Base-by-base conservation (phyloP, 1,140 invertebrate species). In the Anastrepha obliqua region DNA sequence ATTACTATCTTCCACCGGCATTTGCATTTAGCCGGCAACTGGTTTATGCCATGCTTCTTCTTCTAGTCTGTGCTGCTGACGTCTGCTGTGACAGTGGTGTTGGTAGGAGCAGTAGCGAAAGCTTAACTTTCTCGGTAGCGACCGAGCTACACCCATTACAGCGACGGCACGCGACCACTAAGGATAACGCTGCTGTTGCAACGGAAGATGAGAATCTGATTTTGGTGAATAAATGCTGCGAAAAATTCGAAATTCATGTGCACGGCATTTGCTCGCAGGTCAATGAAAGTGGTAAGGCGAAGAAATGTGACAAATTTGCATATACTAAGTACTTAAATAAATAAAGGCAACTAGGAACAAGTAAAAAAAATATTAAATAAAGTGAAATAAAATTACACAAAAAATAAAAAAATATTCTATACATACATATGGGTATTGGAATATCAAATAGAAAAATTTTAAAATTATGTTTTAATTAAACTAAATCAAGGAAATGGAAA, bases 201-300 rank as follows among this genome's bases (percentile, higher is more conserved):
- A 58, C 39, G 7, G 78, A 87, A 55, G 88, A 88, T 74, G 55
- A 58, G 11, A 70, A 88, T 70, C 9, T 87, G 44, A 92, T 95
- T 67, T 92, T 93, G 89, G 94, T 97, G 74, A 96, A 96, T 88
- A 97, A 97, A 94, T 97, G 97, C 92, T 97, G 97, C 93, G 96
- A 96, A 90, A 91, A 93, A 29, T 94, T 95, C 89, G 96, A 97
- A 92, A 91, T 97, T 51, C 95, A 96, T 89, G 91, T 96, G n/a
- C 96, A 96, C 89, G 94, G 93, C 60, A 92, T 93, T 87, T 97
- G 96, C 91, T 95, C 94, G 89, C 93, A 94, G 88, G 93, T 95
- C 6, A 94, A 95, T 88, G 92, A 95, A 87, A 95, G 95, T 74
- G 92, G 92, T 93, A 89, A 92, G 91, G 87, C 29, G 15, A 65